A percentile compares a stretch with the other conserved stretches of the same genome.
Conservation (phyloP, 1,140 invertebrate species). For the Araneus ventricosus region DNA sequence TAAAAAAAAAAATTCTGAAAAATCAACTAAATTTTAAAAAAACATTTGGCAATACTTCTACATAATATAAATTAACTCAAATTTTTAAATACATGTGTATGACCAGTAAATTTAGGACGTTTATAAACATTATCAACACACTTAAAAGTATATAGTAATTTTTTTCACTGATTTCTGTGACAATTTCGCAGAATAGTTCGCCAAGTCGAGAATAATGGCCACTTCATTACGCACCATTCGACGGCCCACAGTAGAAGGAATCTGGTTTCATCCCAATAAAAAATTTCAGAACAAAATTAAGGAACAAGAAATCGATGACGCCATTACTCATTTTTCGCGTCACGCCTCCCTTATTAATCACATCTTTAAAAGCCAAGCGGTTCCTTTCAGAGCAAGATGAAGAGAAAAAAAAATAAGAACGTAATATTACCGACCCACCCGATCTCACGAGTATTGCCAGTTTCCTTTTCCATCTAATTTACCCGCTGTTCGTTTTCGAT, state of each 20-base stretch:
- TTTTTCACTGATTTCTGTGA: background rate
- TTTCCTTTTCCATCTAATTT: constrained; percentile 31
- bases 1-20: no score
- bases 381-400: constrained; percentile 46
- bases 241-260: background rate
- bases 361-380: constrained; percentile 71
- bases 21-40: no score
- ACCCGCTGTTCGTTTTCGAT: constrained; percentile 20
- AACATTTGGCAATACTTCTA: no score
- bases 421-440: background rate
- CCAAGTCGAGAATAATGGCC: background rate
- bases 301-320: constrained; percentile 72
- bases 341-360: constrained; percentile 73
- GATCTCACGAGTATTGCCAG: background rate
- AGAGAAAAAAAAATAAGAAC: constrained; percentile 1
- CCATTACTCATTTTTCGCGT: constrained; percentile 70
- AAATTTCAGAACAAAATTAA: constrained; percentile 35
- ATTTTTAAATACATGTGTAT: no score
- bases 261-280: constrained; percentile 50
- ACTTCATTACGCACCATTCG: constrained; percentile 38
- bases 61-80: no score
- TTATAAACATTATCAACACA: no score
- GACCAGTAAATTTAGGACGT: no score
- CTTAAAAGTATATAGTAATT: no score
- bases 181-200: background rate